A percentile compares a stretch with the other conserved stretches of the same genome.
These are phyloP conservation scores for Molanna angustata DNA, from an alignment of 2,888 invertebrate species.

Conservation along the genomic window DNA sequence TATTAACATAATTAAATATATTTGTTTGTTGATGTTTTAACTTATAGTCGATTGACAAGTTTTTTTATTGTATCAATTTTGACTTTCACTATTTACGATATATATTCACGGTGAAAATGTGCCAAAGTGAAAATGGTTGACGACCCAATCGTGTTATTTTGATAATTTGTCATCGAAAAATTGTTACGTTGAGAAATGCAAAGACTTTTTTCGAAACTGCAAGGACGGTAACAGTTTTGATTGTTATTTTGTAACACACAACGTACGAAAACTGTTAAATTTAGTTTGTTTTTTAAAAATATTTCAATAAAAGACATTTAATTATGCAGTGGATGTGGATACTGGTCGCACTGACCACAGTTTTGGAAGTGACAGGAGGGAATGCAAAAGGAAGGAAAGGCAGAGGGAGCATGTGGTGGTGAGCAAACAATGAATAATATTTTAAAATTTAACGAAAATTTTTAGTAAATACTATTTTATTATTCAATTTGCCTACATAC, in stretches of 20 bases:
- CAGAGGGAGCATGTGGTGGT: constrained; percentile 92
- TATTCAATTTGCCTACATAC: no score
- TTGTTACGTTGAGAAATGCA: constrained; percentile 16
- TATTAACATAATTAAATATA: no score
- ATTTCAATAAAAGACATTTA: not conserved
- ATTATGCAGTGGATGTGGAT: constrained; percentile 55
- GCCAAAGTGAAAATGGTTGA: constrained; percentile 22
- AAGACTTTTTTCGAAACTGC: no score
- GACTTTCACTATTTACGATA: not conserved
- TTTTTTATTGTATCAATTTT: no score
- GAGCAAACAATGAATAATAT: no score
- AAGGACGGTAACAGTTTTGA: no score
- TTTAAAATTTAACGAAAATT: not conserved
- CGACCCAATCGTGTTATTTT: not conserved
- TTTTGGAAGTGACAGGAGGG: constrained; percentile 44
- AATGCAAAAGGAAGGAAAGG: constrained; percentile 70
- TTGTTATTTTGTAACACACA: no score
- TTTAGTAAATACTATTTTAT: not conserved
- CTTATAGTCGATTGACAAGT: no score
- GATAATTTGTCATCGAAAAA: not conserved
- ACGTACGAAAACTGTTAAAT: no score
- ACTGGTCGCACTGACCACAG: constrained; percentile 51
- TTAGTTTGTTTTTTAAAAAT: constrained; percentile 12
- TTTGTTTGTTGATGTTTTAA: no score
- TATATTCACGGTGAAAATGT: constrained; percentile 12